Percentiles rank a stretch among this genome's conserved stretches.
These are phyloP conservation scores for Centroberyx gerrardi DNA, from an alignment of 2,797 vertebrate species.

Conservation along the genomic window DNA sequence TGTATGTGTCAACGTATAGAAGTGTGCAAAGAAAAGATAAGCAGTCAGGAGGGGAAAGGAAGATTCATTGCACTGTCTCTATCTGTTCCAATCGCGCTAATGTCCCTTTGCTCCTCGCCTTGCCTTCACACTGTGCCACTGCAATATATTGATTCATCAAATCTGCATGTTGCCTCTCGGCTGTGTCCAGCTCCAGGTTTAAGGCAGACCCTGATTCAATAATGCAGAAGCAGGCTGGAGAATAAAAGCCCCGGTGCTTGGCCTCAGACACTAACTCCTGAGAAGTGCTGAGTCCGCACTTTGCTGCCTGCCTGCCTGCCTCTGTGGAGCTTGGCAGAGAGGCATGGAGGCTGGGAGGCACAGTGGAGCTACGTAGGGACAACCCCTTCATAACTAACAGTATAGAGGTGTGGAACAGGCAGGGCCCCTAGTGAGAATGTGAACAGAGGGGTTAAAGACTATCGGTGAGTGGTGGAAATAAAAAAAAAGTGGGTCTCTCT, in stretches of 20 bases:
- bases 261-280: constrained; percentile 64
- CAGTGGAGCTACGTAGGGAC: constrained; percentile 22
- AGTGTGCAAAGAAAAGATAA: constrained; percentile 37
- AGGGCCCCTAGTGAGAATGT: constrained; percentile 8
- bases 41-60: constrained; percentile 11
- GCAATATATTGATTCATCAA: constrained; percentile 72
- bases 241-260: constrained; percentile 64
- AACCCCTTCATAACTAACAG: constrained; percentile 37
- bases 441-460: constrained; percentile 13
- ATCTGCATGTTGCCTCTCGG: constrained; percentile 72
- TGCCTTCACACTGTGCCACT: constrained; percentile 26
- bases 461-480: background rate
- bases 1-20: constrained; percentile 28
- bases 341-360: constrained; percentile 29
- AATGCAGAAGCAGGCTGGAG: constrained; percentile 71
- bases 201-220: constrained; percentile 66
- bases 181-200: constrained; percentile 68
- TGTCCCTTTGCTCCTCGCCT: constrained; percentile 14
- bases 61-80: constrained; percentile 17
- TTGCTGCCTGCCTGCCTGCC: constrained; percentile 50
- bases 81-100: constrained; percentile 43
- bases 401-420: constrained; percentile 24
- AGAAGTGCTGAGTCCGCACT: constrained; percentile 81
- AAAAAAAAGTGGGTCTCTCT: constrained; percentile 5
- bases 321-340: constrained; percentile 59